phyloP scores from a whole-genome alignment of 1,140 invertebrate genomes.

The Brachionus paranguensis region DNA sequence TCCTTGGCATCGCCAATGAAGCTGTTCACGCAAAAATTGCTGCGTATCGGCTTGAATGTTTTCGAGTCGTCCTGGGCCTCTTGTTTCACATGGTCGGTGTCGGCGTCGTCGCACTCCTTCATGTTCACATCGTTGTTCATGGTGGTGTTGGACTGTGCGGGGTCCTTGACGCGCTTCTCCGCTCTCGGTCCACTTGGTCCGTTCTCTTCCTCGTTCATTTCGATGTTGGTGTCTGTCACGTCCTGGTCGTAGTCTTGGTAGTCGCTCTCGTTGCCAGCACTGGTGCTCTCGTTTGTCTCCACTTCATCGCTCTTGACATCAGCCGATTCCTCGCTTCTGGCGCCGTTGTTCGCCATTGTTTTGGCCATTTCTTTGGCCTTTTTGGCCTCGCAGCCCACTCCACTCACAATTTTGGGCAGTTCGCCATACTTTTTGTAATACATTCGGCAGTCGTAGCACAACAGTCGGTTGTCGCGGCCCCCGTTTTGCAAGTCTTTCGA shows the following conservation, averaged over 20 bases:
- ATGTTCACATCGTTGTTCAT: conserved; percentile 7
- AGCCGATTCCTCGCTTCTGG: not conserved
- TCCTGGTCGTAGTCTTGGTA: conserved; percentile 30
- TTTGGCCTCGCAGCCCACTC: not conserved
- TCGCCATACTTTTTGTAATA: conserved; percentile 78
- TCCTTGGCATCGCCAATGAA: not conserved
- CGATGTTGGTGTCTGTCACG: conserved; percentile 5
- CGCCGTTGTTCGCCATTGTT: not conserved
- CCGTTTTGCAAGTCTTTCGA: conserved; percentile 36
- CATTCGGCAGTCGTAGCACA: conserved; percentile 74
- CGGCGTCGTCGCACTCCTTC: not conserved
- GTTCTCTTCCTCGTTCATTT: not conserved
- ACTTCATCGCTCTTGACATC: not conserved
- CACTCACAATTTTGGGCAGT: conserved; percentile 55
- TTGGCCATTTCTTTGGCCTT: not conserved
- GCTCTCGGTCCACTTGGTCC: not conserved
- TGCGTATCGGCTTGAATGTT: conserved; percentile 11
- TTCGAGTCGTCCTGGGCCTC: not conserved
- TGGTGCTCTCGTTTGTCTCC: not conserved
- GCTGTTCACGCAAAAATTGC: not conserved
- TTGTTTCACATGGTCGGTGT: not conserved
- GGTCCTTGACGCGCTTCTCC: not conserved
- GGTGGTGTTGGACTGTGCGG: not conserved
- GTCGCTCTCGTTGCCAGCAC: conserved; percentile 12
- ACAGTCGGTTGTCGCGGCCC: conserved; percentile 50